A percentile compares a stretch with the other conserved stretches of the same genome.
Evolutionary conservation across 2,888 invertebrate species (phyloP).

Genomic region (Branchellion lobata): DNA sequence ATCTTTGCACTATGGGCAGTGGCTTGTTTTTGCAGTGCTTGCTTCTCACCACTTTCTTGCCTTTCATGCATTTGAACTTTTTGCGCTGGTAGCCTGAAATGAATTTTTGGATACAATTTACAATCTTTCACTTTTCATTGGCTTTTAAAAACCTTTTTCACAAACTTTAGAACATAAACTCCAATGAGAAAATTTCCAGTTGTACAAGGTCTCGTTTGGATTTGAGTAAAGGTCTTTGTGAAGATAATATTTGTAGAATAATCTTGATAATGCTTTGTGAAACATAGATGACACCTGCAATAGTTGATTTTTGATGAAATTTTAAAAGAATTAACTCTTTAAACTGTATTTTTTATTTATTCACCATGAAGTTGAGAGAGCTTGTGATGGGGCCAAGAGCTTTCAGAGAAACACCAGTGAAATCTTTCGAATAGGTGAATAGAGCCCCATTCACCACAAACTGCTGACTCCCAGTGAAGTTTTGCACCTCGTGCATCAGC

Average conservation of each 20-base stretch:
- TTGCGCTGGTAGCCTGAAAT: constrained; percentile 20
- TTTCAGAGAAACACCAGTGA: constrained; percentile 52
- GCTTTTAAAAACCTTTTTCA: constrained; percentile 32
- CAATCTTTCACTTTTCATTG: too few relatives aligned
- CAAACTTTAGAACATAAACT: constrained; percentile 32
- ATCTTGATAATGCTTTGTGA: neutral
- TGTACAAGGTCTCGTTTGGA: neutral
- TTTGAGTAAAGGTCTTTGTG: neutral
- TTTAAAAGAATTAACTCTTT: neutral
- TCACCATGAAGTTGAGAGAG: constrained; percentile 46
- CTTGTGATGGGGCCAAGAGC: constrained; percentile 56
- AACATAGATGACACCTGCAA: constrained; percentile 46
- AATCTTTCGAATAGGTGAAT: constrained; percentile 54
- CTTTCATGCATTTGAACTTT: constrained; percentile 17
- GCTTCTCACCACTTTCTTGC: neutral
- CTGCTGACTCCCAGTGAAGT: constrained; percentile 52
- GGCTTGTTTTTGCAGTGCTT: constrained; percentile 13
- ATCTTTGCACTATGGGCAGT: neutral
- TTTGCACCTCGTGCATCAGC: constrained; percentile 55
- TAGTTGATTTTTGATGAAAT: neutral
- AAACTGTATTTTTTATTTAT: neutral
- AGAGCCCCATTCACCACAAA: constrained; percentile 56
- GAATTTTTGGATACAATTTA: neutral
- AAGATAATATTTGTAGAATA: constrained; percentile 44
- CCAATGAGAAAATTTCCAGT: constrained; percentile 37